phyloP scores from a whole-genome alignment of 1,140 invertebrate species.

The Camponotus floridanus region DNA sequence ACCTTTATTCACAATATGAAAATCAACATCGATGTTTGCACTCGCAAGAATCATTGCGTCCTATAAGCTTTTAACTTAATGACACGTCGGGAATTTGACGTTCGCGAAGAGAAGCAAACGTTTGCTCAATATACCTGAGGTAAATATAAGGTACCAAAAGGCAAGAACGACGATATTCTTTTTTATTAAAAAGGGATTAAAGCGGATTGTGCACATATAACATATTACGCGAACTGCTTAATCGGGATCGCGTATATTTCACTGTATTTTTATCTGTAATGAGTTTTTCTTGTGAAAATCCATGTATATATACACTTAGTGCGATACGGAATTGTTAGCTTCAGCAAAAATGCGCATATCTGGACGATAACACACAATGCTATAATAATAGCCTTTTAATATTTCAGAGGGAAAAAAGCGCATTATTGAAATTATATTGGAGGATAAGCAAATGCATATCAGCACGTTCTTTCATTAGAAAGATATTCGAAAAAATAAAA shows the following conservation, averaged over 20 bases:
- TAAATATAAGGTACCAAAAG: conserved; percentile 38
- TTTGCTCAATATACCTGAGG: conserved; percentile 46
- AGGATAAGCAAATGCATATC: not conserved
- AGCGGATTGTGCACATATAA: not conserved
- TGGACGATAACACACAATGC: not conserved
- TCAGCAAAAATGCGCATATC: not conserved
- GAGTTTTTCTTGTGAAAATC: not conserved
- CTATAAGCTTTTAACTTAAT: conserved; percentile 51
- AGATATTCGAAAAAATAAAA: not conserved
- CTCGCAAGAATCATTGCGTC: conserved; percentile 18
- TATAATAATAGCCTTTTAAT: not conserved
- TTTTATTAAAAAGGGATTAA: not conserved
- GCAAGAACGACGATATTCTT: not conserved
- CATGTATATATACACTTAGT: not conserved
- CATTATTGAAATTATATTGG: no score
- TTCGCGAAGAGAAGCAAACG: conserved; percentile 29
- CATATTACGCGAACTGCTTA: not conserved
- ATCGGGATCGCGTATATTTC: not conserved
- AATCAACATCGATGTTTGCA: not conserved
- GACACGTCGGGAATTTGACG: conserved; percentile 39
- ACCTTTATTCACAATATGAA: not conserved
- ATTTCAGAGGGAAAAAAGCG: not conserved
- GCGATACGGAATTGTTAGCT: not conserved
- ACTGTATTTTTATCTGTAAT: not conserved
- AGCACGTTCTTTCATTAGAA: not conserved